Base-by-base conservation (phyloP, 2,113 vertebrate species). In the Toxotes jaculatrix region DNA sequence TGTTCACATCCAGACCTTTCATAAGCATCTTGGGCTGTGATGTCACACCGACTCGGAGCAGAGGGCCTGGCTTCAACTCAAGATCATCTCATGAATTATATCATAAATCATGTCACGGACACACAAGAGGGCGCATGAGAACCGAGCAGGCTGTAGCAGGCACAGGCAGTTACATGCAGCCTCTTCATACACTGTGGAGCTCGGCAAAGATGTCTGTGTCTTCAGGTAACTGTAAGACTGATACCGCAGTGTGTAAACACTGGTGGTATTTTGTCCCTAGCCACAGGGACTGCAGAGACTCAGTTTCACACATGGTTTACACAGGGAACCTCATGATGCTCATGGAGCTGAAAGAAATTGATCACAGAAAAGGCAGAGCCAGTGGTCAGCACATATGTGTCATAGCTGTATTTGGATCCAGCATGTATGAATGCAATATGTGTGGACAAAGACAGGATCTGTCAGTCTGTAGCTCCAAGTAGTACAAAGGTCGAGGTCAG, bases 401-500 rank as follows among this genome's bases (percentile, higher is more conserved):
- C 49, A 4, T 1, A 21, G 6, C 47, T 51, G 32, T 23, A 23
- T 38, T 45, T 11, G 19, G 8, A 63, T 10, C 6, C 36, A 40
- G 3, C 5, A 21, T 53, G 3, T 53, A n/a, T 12, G n/a, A 27
- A 4, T 27, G 4, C 21, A 16, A 19, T 66, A 19, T 65, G 42
- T 55, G 70, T 23, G 40, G 11, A 49, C 63, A 59, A 42, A 43
- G 57, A 73, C 47, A 49, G 45, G 63, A 62, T 31, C 65, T 21
- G 57, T 53, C 73, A 23, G 47, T 21, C 4, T 34, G 32, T 4
- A 60, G 31, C 74, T 1, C 77, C 38, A 68, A 77, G 36, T 56
- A 47, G 72, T 21, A 45, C 64, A 80, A 68, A 83, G 82, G 77
- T 90, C 63, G 82, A 89, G 88, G 78, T 84, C 76, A 34, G 23